A percentile compares a stretch with the other conserved stretches of the same genome.
These are phyloP conservation scores for Chelonus insularis DNA, from an alignment of 1,140 invertebrate genomes.

Conservation along the genomic window DNA sequence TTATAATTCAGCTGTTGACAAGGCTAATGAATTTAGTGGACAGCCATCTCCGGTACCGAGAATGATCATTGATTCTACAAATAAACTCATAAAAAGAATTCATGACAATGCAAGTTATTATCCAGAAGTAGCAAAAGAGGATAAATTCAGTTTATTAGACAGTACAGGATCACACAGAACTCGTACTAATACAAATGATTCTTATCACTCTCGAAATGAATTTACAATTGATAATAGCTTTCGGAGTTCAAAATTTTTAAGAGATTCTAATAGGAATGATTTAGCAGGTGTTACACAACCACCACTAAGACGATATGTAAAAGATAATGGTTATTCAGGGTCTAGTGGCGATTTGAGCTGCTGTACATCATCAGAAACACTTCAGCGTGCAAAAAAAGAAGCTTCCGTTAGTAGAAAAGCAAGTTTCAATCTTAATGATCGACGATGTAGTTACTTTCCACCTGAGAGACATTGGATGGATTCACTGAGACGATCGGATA, in stretches of 20 bases:
- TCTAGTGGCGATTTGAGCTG: slow-evolving; percentile 44
- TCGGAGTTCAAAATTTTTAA: slow-evolving; percentile 27
- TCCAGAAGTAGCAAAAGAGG: slow-evolving; percentile 5
- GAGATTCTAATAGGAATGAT: slow-evolving; percentile 25
- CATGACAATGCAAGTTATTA: slow-evolving; percentile 32
- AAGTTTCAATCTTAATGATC: slow-evolving; percentile 47
- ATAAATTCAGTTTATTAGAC: too few species aligned
- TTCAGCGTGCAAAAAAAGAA: slow-evolving; percentile 42
- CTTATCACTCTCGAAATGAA: neutral
- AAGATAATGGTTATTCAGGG: slow-evolving; percentile 41
- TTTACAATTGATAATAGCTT: slow-evolving; percentile 16
- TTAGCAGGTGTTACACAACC: slow-evolving; percentile 24
- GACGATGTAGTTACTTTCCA: slow-evolving; percentile 28
- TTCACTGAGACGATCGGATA: slow-evolving; percentile 58
- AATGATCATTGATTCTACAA: neutral
- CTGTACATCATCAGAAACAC: slow-evolving; percentile 36
- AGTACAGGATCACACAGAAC: neutral
- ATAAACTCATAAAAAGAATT: slow-evolving; percentile 26
- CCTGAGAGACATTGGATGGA: slow-evolving; percentile 62
- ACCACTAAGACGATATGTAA: slow-evolving; percentile 32
- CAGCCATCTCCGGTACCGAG: slow-evolving; percentile 2
- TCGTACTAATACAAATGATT: neutral
- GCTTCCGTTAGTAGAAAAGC: slow-evolving; percentile 42
- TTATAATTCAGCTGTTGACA: neutral
- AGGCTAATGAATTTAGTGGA: neutral